Percentiles rank a stretch among this genome's conserved stretches.
These are phyloP conservation scores for Aplysia californica DNA, from an alignment of 1,140 invertebrate species.

Conservation along the genomic window DNA sequence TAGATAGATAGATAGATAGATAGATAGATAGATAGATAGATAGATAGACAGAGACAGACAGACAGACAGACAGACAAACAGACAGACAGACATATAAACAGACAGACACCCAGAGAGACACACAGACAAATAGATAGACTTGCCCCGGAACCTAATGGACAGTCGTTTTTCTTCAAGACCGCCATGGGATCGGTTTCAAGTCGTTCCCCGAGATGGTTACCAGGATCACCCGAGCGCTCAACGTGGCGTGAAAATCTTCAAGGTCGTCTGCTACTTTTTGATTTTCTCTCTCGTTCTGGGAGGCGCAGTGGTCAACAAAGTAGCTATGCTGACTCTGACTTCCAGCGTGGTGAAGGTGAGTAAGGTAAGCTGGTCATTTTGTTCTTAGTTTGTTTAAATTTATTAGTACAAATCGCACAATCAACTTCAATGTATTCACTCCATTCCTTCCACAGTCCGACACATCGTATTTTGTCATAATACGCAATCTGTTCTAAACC, in stretches of 20 bases:
- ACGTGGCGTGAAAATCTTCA: conserved; percentile 45
- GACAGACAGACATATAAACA: background rate
- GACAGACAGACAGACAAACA: background rate
- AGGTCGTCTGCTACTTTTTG: conserved; percentile 48
- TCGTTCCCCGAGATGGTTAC: conserved; percentile 52
- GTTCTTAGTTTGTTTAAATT: too few relatives aligned
- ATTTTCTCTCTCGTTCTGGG: conserved; percentile 47
- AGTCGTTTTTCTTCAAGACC: conserved; percentile 34
- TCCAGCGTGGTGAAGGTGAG: conserved; percentile 49
- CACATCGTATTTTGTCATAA: too few relatives aligned
- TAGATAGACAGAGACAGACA: background rate
- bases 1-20: background rate
- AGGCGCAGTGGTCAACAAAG: conserved; percentile 48
- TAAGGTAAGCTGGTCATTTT: too few relatives aligned
- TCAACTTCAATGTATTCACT: too few relatives aligned
- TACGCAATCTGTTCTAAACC: too few relatives aligned
- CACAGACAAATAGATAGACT: background rate
- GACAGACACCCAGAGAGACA: background rate
- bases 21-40: background rate
- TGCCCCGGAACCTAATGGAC: background rate
- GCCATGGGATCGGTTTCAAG: conserved; percentile 55
- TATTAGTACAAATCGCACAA: too few relatives aligned
- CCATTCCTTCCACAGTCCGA: too few relatives aligned
- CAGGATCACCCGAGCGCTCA: conserved; percentile 39
- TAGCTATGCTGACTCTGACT: conserved; percentile 48